Conservation (phyloP, 2,113 vertebrate species). For the Trogon melanurus region DNA sequence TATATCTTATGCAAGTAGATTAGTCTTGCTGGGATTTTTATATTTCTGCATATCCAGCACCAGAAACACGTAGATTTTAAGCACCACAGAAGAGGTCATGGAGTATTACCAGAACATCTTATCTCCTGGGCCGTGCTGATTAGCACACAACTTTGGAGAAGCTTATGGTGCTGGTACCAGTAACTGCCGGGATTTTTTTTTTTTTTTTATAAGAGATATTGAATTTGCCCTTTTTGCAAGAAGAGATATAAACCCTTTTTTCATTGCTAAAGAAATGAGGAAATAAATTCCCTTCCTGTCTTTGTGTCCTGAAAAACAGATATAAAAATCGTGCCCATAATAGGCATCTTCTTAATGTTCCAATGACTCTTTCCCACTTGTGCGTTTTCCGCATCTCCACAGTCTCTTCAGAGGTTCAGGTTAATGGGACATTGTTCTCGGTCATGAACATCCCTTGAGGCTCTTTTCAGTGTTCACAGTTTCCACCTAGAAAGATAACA, state of each 20-base stretch:
- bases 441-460: constrained; percentile 1
- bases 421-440: constrained; percentile 47
- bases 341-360: neutral
- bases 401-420: constrained; percentile 20
- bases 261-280: neutral
- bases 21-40: neutral
- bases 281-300: neutral
- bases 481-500: constrained; percentile 50
- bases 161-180: neutral
- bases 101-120: neutral
- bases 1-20: neutral
- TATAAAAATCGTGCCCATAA: neutral
- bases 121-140: neutral
- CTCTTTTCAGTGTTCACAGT: neutral
- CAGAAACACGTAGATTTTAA: neutral
- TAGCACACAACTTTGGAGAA: neutral
- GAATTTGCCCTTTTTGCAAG: neutral
- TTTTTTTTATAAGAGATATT: neutral
- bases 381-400: constrained; percentile 12
- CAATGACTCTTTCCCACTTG: neutral
- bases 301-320: neutral
- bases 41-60: neutral
- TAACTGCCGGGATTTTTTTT: neutral
- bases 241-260: neutral
- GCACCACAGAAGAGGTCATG: neutral